Percentiles rank a stretch among this genome's conserved stretches.
Evolutionary conservation across 2,797 vertebrate genomes (phyloP).

Genomic region (Macropus fuliginosus): DNA sequence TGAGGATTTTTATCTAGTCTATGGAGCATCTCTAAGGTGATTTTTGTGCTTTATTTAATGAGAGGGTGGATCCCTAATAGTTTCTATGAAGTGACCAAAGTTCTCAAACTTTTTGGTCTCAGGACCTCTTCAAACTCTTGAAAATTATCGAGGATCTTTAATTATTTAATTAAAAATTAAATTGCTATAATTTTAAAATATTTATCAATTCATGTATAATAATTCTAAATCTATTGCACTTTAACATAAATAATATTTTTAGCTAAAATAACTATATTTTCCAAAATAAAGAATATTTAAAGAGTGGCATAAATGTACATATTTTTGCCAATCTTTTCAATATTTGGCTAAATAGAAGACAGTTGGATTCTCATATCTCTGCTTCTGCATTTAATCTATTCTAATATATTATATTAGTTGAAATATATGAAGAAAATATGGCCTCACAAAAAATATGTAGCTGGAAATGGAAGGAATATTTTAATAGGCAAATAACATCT

Average conservation of each 20-base stretch:
- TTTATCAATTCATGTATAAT: not conserved
- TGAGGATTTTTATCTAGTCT: constrained; percentile 27
- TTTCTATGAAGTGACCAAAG: not conserved
- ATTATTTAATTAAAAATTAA: no score
- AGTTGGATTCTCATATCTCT: not conserved
- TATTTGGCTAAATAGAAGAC: not conserved
- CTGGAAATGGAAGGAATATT: not conserved
- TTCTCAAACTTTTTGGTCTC: not conserved
- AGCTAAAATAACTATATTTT: not conserved
- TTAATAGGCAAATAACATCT: not conserved
- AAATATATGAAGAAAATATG: not conserved
- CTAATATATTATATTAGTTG: not conserved
- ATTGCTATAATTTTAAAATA: not conserved
- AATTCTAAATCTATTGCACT: not conserved
- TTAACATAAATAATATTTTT: not conserved
- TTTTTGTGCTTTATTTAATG: not conserved
- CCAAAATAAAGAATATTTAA: not conserved
- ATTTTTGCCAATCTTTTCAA: not conserved
- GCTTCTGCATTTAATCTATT: not conserved
- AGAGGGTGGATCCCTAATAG: not conserved
- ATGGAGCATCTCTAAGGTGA: not conserved
- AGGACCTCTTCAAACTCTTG: not conserved
- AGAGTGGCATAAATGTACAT: not conserved
- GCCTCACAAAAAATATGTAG: not conserved
- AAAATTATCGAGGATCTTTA: not conserved